phyloP scores from a whole-genome alignment of 2,797 vertebrate species.

The Amblyopsis hoosieri region DNA sequence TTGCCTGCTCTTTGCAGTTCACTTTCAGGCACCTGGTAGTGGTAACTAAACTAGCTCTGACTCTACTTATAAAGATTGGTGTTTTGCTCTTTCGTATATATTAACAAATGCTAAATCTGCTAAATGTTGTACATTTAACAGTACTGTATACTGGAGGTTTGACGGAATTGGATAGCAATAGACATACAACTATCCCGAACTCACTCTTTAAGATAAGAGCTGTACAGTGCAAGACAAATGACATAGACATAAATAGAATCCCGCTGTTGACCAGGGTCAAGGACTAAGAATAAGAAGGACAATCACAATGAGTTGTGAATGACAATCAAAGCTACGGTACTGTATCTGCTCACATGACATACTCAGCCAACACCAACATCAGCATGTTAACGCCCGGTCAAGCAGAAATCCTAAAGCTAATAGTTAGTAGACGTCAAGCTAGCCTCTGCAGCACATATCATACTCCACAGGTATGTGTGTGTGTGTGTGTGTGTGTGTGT shows the following conservation, averaged over 20 bases:
- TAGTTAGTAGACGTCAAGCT: constrained; percentile 44
- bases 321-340: not conserved
- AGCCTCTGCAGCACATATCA: constrained; percentile 38
- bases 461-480: constrained; percentile 21
- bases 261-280: not conserved
- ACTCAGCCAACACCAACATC: not conserved
- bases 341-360: not conserved
- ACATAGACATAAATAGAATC: not conserved
- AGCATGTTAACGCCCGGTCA: constrained; percentile 1
- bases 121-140: too few relatives aligned
- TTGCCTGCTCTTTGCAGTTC: too few relatives aligned
- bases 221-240: too few relatives aligned
- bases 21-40: too few relatives aligned
- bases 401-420: constrained; percentile 26
- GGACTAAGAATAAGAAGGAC: not conserved
- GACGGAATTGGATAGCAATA: too few relatives aligned
- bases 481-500: constrained; percentile 9
- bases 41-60: too few relatives aligned
- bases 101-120: too few relatives aligned
- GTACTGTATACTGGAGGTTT: too few relatives aligned
- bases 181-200: too few relatives aligned
- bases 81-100: too few relatives aligned
- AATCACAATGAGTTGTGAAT: not conserved
- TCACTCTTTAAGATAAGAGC: too few relatives aligned
- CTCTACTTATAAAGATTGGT: too few relatives aligned